Evolutionary conservation across 2,888 invertebrate genomes (phyloP).

Genomic region (Apodemia duryi): DNA sequence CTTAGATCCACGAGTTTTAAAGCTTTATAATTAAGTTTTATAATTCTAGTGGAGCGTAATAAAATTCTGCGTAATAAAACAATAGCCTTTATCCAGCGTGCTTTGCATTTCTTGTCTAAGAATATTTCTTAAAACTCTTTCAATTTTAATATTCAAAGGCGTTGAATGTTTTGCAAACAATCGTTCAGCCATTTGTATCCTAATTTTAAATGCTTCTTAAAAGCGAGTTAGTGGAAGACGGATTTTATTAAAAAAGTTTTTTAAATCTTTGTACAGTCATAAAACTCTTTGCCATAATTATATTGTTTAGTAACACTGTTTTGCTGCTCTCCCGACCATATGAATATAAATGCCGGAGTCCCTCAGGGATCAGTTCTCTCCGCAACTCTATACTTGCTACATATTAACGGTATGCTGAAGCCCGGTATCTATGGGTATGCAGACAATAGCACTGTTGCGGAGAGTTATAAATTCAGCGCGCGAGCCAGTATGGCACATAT

Average conservation of each 20-base stretch:
- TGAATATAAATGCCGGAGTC: too few species aligned
- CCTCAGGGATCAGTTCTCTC: too few species aligned
- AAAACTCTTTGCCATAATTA: conserved; percentile 33
- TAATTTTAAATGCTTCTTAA: conserved; percentile 52
- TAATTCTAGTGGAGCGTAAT: neutral
- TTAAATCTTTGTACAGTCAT: conserved; percentile 36
- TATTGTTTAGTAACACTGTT: conserved; percentile 33
- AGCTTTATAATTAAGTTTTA: neutral
- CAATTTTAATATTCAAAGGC: conserved; percentile 9
- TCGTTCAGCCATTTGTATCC: conserved; percentile 46
- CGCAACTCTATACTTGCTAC: too few species aligned
- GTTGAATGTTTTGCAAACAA: conserved; percentile 39
- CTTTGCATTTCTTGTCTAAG: neutral
- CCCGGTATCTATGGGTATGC: too few species aligned
- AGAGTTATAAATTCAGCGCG: too few species aligned
- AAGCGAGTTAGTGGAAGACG: conserved; percentile 35
- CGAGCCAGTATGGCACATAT: too few species aligned
- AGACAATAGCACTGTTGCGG: too few species aligned
- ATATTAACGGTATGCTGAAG: too few species aligned
- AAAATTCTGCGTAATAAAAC: neutral
- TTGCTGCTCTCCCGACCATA: conserved; percentile 3
- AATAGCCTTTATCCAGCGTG: neutral
- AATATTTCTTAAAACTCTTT: conserved; percentile 18
- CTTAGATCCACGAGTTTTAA: too few species aligned
- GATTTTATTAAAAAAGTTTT: conserved; percentile 72